phyloP scores from a whole-genome alignment of 2,888 invertebrate species.

The Nemoura dubitans region DNA sequence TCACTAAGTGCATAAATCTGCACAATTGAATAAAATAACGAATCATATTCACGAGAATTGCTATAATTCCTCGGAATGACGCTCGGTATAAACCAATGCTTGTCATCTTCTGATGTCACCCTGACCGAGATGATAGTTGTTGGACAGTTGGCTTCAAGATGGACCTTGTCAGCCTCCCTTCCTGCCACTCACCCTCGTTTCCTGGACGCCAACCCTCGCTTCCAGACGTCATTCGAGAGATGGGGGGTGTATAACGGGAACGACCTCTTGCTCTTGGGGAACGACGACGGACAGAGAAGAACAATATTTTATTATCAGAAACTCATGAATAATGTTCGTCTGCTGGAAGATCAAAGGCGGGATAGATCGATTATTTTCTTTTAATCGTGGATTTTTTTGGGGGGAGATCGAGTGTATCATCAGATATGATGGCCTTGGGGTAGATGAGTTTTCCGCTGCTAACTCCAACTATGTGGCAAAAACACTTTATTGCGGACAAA shows the following conservation, averaged over 20 bases:
- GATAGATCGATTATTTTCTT: background rate
- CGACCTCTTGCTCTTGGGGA: background rate
- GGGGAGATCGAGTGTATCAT: too few species aligned
- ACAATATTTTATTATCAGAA: background rate
- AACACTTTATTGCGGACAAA: too few species aligned
- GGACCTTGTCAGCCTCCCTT: background rate
- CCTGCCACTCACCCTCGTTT: background rate
- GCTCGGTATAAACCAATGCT: background rate
- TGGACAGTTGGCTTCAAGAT: background rate
- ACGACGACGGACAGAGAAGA: background rate
- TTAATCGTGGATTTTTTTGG: background rate
- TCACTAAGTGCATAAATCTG: too few species aligned
- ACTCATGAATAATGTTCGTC: background rate
- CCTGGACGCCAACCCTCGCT: background rate
- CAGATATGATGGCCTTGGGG: too few species aligned
- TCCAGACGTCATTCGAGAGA: background rate
- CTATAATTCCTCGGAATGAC: background rate
- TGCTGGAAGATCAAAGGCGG: background rate
- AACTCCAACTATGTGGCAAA: too few species aligned
- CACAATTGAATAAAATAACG: background rate
- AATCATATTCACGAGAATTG: too few species aligned
- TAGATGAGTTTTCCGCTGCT: too few species aligned
- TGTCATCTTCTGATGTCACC: background rate
- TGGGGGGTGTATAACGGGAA: background rate
- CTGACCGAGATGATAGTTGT: background rate